Percentiles rank a stretch among this genome's conserved stretches.
These are phyloP conservation scores for Ceryle rudis DNA, from an alignment of 2,797 vertebrate species.

Conservation along the genomic window DNA sequence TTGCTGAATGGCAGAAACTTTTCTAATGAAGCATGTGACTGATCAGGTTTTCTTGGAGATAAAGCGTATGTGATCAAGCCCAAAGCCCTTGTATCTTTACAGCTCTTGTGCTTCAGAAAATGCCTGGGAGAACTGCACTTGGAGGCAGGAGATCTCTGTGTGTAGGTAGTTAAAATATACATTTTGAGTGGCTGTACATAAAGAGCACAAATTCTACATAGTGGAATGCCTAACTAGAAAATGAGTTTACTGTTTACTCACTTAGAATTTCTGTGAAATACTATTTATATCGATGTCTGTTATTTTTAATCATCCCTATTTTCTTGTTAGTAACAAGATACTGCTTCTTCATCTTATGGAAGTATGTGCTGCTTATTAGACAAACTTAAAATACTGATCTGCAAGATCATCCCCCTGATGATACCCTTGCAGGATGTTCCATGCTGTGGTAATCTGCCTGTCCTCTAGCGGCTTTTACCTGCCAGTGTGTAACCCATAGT, in stretches of 20 bases:
- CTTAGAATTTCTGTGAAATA: background rate
- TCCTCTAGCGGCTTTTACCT: constrained; percentile 7
- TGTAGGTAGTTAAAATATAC: background rate
- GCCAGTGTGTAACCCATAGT: background rate
- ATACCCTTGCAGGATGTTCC: background rate
- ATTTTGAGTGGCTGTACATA: background rate
- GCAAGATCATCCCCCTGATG: background rate
- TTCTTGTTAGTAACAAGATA: background rate
- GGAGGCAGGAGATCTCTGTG: background rate
- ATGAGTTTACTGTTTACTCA: background rate
- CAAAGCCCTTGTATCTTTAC: background rate
- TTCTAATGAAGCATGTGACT: background rate
- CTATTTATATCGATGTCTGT: background rate
- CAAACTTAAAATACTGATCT: background rate
- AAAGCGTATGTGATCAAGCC: fast-evolving
- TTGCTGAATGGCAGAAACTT: constrained; percentile 13
- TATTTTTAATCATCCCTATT: background rate
- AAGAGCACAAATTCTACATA: background rate
- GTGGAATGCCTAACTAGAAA: background rate
- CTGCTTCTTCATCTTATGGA: background rate
- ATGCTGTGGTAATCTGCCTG: background rate
- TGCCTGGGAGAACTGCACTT: background rate
- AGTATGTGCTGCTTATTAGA: background rate
- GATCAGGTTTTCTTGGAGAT: background rate
- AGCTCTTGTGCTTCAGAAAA: background rate